Base-by-base conservation (phyloP, 2,113 vertebrate genomes). In the Sprattus sprattus region DNA sequence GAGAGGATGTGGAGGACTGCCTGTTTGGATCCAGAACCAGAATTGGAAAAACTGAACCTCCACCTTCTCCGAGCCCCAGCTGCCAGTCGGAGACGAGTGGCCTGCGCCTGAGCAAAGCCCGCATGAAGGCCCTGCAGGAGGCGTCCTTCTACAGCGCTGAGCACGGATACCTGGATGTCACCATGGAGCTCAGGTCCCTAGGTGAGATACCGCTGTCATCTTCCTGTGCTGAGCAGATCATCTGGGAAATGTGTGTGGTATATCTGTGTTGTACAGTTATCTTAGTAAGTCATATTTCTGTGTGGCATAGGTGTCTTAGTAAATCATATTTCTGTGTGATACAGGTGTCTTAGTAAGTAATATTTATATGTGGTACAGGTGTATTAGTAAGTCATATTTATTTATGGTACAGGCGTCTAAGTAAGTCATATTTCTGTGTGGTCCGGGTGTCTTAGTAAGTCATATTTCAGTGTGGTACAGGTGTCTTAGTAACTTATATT, bases 141-240 rank as follows among this genome's bases (percentile, higher is more conserved):
- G 97, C 98, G 85, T 99, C 97, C 93, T 99, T 98, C 90, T 99
- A 98, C 95, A 99, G 98, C 0, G 96, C 98, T 0, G 98, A 99
- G 91, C 98, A 99, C 0, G 96, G 98, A 86, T 99, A 99, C 5
- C 95, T 99, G 82, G 98, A 99, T 78, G 98, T 99, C 94, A 99
- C 98, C 93, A 96, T 99, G 97, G 98, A 99, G 95, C 96, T 99
- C 47, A 91, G 96, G 88, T 94, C 95, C 0, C 92, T 99, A 6
- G 98, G 98, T 99, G 93, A 91, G 92, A 82, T 1, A 2, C 39
- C 39, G 39, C 39, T 39, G 39, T 39, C 39, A 39, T 39, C 39
- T 2, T 39, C 39, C 39, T 39, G 39, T 39, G 39, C 39, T 39
- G 39, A 1, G 2, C 39, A 39, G 39, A 39, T 39, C 39, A 39